Evolutionary conservation across 2,888 invertebrate genomes (phyloP), one percentile per base, ranked within the genome.

Genomic region (Napeogenes sylphis): DNA sequence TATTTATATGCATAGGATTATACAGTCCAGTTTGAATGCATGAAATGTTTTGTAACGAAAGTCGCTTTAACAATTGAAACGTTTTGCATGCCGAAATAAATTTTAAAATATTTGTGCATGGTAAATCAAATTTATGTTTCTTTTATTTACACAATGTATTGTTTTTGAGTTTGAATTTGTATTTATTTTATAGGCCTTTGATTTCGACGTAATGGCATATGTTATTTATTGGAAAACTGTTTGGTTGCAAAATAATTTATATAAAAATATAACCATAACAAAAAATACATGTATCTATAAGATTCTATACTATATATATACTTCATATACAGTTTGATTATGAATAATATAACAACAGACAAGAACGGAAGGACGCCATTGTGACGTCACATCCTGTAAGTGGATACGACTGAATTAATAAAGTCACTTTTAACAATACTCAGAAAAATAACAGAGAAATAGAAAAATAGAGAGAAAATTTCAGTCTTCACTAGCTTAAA

Each of bases 21-120:
- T 30, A 3, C 51, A 51, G 30, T 10, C 10, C 21, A 51, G 30
- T 51, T 51, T 51, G 51, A 12, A 42, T 51, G 30, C 51, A 51
- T 21, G 10, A 51, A 51, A 42, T 42, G 10, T 51, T 51, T 51
- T 51, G 30, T 30, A 10, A 30, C 30, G 21, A 21, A 51, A 51
- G 42, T 42, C 10, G 42, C 42, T 51, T 12, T 21, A 8, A 59
- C 61, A 65, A 67, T 61, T 56, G 56, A 55, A 67, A 63, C 63
- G 59, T 63, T 67, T 67, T 59, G 55, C 45, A 61, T 56, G 63
- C 59, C 58, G 55, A 64, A 62, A 62, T 58, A 59, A 60, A 62
- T 58, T 62, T 51, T 51, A 51, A 51, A 51, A 51, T 30, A 51
- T 51, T 21, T 51, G 51, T 51, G 8, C 51, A 30, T 21, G 10